Evolutionary conservation across 1,140 invertebrate species (phyloP), one percentile per base, ranked within the genome.

Genomic region (Drosophila baimaii): DNA sequence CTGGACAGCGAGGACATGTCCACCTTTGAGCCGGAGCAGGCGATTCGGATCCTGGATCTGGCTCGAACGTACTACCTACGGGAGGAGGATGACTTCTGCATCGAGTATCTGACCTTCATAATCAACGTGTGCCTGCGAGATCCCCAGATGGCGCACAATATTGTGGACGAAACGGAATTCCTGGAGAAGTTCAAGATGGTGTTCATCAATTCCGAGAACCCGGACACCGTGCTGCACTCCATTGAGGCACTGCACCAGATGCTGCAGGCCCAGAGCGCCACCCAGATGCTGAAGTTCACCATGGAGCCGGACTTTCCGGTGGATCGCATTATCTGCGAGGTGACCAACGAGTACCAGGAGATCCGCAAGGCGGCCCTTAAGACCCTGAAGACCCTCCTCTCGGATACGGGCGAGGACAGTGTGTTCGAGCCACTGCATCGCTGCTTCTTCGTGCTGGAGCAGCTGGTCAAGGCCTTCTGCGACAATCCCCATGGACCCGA

Each of bases 311-410:
- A 72, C 5, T 91, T 91, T 39, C 90, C 90, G 2, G 58, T 84
- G 0, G 80, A 91, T 57, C 79, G 90, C 35, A 75, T 91, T 3
- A 61, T 91, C 9, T 91, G 90, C 21, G 86, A 91, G 62, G 54
- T 91, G 41, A 79, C 76, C 17, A 89, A 74, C n/a, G 81, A 82
- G 44, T 91, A 77, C 27, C 49, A 44, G 3, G 90, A 91, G 52
- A 85, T 91, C 23, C 74, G 86, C 5, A 59, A 62, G 21, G 78
- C 83, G 0, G 74, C 86, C 5, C 39, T 91, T 0, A 90, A 83
- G 12, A 43, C 88, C 0, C 13, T 91, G 0, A 85, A 89, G 25
- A 79, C 64, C 1, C 59, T 91, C 7, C 37, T 91, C 9, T 51
- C 79, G 6, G 83, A 90, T 10, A 85, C 81, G 8, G 73, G 83